phyloP scores from a whole-genome alignment of 2,113 vertebrate genomes.

The Mesocricetus auratus region DNA sequence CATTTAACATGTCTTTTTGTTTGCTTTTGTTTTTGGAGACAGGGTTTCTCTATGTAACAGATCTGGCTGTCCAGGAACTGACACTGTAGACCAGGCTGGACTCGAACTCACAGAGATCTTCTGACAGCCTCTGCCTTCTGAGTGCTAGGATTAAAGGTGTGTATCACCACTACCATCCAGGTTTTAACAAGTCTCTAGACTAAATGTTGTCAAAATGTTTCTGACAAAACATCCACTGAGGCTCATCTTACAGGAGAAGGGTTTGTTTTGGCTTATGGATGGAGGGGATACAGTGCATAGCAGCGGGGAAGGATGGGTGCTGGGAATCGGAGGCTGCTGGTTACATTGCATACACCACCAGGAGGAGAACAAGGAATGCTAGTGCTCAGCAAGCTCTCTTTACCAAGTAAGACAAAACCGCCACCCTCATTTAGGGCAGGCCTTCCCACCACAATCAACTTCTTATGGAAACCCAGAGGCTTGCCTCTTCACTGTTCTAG shows the following conservation, averaged over 20 bases:
- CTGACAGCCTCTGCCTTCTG: not conserved
- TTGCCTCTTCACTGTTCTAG: not conserved
- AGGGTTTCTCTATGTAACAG: not conserved
- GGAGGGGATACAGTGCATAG: not conserved
- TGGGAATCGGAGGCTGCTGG: not conserved
- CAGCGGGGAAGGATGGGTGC: not conserved
- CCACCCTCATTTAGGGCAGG: not conserved
- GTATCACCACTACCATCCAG: not conserved
- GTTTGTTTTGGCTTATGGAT: not conserved
- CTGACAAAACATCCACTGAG: not conserved
- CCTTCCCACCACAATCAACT: not conserved
- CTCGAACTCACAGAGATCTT: not conserved
- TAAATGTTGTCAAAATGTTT: not conserved
- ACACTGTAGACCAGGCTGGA: not conserved
- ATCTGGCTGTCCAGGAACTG: not conserved
- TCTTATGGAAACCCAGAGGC: not conserved
- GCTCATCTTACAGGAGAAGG: not conserved
- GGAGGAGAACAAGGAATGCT: not conserved
- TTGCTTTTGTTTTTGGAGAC: not conserved
- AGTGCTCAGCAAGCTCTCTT: not conserved
- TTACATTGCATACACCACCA: not conserved
- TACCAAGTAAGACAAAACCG: not conserved
- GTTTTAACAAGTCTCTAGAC: not conserved
- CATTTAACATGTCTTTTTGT: not conserved
- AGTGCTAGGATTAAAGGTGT: not conserved